Base-by-base conservation (phyloP, 1,140 invertebrate genomes). In the Drosophila subpulchrella region DNA sequence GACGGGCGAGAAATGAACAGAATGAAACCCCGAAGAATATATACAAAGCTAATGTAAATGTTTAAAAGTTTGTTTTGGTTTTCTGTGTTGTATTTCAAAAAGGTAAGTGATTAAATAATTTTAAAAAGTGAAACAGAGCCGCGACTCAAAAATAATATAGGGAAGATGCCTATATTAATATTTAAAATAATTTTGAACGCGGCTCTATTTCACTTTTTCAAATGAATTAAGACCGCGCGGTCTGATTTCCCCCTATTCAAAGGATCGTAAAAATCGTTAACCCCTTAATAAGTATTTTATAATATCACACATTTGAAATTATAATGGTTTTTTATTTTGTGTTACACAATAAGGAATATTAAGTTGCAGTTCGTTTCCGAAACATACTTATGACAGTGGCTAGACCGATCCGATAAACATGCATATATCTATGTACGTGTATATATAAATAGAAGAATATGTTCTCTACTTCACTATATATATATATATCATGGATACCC, bases 311-410 rank as follows among this genome's bases (percentile, higher is more conserved):
- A 15, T n/a, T 42, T 7, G 32, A 39, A 27, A 13, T 54, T 39
- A 50, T 46, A 48, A 30, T 75, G 56, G 15, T 56, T 47, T 60
- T 74, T 77, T 54, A 76, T 73, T 70, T 81, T 85, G 81, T 84
- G 81, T 84, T 85, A 74, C 81, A 84, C 81, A 84, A 85, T 85
- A 84, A 84, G 81, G 81, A 84, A 84, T 84, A 85, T 85, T 74
- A 73, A 80, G 81, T 85, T 84, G 76, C 62, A 67, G 78, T 79
- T 84, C 80, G 78, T 81, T 58, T 59, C 61, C 63, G 53, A 63
- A 78, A 76, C 74, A 77, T 77, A 59, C 41, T 50, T 66, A 71
- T 58, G 65, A 70, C 51, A 71, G 53, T 57, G 68, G 65, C 65
- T 71, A 71, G 53, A 71, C 68, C 65, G 63, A 59, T 80, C 51